Evolutionary conservation across 2,888 invertebrate species (phyloP), one percentile per base, ranked within the genome.

Genomic region (Calliopum simillimum): DNA sequence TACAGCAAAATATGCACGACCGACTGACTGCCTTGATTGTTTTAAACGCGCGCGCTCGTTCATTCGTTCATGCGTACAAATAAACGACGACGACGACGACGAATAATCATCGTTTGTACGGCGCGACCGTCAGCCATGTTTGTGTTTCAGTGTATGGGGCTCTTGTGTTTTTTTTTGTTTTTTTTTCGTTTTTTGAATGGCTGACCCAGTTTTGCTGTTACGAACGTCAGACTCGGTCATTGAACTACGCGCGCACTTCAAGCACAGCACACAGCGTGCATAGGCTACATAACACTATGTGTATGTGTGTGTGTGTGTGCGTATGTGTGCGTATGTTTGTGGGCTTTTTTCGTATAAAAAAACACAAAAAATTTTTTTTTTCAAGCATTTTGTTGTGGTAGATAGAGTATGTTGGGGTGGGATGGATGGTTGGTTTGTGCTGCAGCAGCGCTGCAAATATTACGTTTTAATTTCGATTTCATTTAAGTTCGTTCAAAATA

Each of bases 151-250:
- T n/a, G n/a, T 33, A 6, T 33, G 33, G 33, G n/a, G n/a, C n/a
- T n/a, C n/a, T n/a, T n/a, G n/a, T n/a, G n/a, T n/a, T n/a, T n/a
- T n/a, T n/a, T n/a, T n/a, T 33, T 8, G 33, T 33, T 33, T 33
- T 6, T 33, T 33, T 33, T 33, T n/a, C n/a, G n/a, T n/a, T 33
- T 33, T 33, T 33, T 33, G 33, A 33, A 33, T 21, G 51, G 59
- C 59, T 82, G 82, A 82, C 82, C 82, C 75, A 82, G 79, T 81
- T 82, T 78, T 71, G 73, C 73, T 73, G 72, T 76, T 76, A 79
- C 75, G 76, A 79, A 78, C 79, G 77, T 78, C 79, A 79, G 79
- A 78, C 78, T 76, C 79, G 81, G 80, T 80, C 81, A 80, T 79
- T 78, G 81, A 82, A 82, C 81, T 81, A 74, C 73, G 74, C 51